Conservation (phyloP, 2,888 invertebrate species). For the Ethmia dodecea region DNA sequence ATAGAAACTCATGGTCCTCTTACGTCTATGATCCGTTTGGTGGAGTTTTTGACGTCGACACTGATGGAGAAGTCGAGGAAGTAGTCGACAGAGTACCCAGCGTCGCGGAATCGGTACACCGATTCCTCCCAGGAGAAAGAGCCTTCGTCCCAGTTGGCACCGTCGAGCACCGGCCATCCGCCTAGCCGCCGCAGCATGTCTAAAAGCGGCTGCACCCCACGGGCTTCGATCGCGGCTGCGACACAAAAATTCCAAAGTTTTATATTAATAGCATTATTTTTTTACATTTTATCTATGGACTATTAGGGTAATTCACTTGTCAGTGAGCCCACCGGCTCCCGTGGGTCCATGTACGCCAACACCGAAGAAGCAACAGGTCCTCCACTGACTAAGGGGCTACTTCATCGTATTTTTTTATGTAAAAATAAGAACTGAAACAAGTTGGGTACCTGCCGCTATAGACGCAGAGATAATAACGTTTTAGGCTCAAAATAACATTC, state of each 20-base stretch:
- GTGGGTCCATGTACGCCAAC: too few species aligned
- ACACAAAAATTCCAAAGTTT: background rate
- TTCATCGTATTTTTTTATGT: too few species aligned
- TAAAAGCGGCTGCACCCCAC: conserved; percentile 85
- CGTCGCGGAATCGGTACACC: conserved; percentile 86
- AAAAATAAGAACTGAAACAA: too few species aligned
- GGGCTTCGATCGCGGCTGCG: conserved; percentile 87
- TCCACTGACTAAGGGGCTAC: too few species aligned
- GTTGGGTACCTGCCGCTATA: too few species aligned
- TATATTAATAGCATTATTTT: too few species aligned
- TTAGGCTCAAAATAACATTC: too few species aligned
- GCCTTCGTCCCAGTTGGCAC: conserved; percentile 82
- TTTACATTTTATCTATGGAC: too few species aligned
- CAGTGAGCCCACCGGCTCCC: too few species aligned
- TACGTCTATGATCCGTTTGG: conserved; percentile 90
- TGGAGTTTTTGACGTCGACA: conserved; percentile 93
- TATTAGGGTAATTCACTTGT: too few species aligned
- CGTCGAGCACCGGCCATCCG: conserved; percentile 95
- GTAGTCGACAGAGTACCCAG: conserved; percentile 93
- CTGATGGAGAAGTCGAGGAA: conserved; percentile 94
- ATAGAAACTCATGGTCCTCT: conserved; percentile 26
- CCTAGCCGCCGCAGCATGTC: conserved; percentile 87
- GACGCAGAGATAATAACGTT: too few species aligned
- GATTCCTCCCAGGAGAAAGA: conserved; percentile 89
- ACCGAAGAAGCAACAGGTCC: too few species aligned